phyloP scores from a whole-genome alignment of 2,113 vertebrate genomes.

The Lepus americanus region DNA sequence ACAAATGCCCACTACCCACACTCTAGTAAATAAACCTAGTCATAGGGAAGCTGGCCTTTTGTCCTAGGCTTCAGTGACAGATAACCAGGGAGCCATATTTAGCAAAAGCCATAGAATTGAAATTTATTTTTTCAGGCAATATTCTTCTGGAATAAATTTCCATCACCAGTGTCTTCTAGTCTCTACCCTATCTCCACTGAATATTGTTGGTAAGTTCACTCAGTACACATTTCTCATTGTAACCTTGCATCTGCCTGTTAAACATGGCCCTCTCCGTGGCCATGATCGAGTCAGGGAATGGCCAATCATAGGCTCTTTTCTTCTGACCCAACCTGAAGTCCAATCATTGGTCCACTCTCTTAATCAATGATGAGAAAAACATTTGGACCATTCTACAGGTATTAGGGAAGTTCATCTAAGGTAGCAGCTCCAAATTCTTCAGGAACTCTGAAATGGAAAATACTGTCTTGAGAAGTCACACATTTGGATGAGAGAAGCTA shows the following conservation, averaged over 20 bases:
- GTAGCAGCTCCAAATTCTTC: background rate
- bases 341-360: background rate
- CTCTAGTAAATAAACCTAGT: background rate
- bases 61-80: background rate
- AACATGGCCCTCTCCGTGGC: background rate
- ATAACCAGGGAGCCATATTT: background rate
- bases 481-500: constrained; percentile 19
- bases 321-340: background rate
- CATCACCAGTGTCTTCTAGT: background rate
- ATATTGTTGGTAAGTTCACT: background rate
- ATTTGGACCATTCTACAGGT: background rate
- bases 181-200: background rate
- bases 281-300: background rate
- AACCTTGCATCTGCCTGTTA: background rate
- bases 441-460: background rate
- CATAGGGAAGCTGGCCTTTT: background rate
- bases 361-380: background rate
- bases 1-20: no score
- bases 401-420: background rate
- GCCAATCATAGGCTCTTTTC: background rate
- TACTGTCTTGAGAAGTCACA: background rate
- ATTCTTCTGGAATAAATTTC: background rate
- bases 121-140: background rate
- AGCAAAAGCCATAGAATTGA: constrained; percentile 5
- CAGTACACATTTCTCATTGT: background rate